Evolutionary conservation across 2,888 invertebrate genomes (phyloP).

Genomic region (Eupithecia subfuscata): DNA sequence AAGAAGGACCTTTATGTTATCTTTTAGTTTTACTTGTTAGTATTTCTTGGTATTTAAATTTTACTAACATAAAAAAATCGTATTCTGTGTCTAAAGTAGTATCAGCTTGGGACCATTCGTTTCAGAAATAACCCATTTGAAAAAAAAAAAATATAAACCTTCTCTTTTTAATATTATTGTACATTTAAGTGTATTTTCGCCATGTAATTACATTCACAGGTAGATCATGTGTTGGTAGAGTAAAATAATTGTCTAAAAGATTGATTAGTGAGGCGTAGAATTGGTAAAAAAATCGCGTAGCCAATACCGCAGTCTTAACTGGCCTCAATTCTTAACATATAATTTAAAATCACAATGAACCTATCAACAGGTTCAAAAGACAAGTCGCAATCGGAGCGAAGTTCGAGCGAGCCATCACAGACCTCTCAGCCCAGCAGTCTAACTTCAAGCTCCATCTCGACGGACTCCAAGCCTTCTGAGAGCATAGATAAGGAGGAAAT

Average conservation of each 20-base stretch:
- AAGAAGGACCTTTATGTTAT: conserved; percentile 52
- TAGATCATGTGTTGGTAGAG: neutral
- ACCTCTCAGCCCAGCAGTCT: conserved; percentile 75
- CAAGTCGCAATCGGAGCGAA: conserved; percentile 62
- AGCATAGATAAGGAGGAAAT: conserved; percentile 52
- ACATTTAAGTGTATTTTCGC: neutral
- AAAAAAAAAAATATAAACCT: neutral
- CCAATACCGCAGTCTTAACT: too few relatives aligned
- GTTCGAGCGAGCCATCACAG: conserved; percentile 77
- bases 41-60: conserved; percentile 29
- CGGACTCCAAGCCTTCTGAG: conserved; percentile 73
- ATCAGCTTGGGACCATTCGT: neutral
- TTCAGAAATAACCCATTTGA: neutral
- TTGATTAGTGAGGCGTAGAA: neutral
- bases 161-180: too few relatives aligned
- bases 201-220: neutral
- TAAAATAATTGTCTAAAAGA: neutral
- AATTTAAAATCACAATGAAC: too few relatives aligned
- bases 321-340: too few relatives aligned
- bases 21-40: conserved; percentile 54
- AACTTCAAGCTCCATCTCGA: conserved; percentile 75
- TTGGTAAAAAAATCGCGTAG: too few relatives aligned
- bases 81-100: neutral
- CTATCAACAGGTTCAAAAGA: conserved; percentile 67
- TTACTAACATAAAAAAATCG: neutral